Evolutionary conservation across 2,797 vertebrate species (phyloP).

Genomic region (Falco rusticolus): DNA sequence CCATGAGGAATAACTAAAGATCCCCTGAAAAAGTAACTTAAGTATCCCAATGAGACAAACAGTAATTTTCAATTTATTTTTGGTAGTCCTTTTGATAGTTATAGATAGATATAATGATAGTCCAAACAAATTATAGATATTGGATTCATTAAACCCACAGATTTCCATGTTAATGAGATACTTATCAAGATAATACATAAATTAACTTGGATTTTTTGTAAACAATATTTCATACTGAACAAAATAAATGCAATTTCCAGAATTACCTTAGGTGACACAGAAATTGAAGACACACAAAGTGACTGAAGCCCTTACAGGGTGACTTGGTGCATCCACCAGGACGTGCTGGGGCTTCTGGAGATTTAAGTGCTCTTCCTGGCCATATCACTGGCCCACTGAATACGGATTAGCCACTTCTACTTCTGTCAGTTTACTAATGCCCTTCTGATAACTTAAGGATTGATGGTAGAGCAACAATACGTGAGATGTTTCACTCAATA

Average conservation of each 20-base stretch:
- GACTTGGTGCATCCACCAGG: neutral
- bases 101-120: neutral
- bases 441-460: neutral
- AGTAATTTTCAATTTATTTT: neutral
- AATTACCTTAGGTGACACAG: neutral
- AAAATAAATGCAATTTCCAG: neutral
- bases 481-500: neutral
- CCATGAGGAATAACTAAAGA: conserved; percentile 32
- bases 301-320: neutral
- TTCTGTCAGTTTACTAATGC: neutral
- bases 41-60: conserved; percentile 31
- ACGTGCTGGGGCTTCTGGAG: neutral
- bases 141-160: neutral
- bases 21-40: conserved; percentile 48
- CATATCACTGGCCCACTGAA: neutral
- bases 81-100: no score
- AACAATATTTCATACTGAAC: neutral
- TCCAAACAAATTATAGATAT: neutral
- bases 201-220: neutral
- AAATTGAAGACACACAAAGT: neutral
- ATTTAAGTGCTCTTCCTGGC: neutral
- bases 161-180: conserved; percentile 4
- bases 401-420: neutral
- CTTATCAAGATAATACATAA: neutral
- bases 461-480: neutral